These are phyloP conservation scores for Glyptemys insculpta DNA, from an alignment of 2,797 vertebrate species.

Conservation along the genomic window DNA sequence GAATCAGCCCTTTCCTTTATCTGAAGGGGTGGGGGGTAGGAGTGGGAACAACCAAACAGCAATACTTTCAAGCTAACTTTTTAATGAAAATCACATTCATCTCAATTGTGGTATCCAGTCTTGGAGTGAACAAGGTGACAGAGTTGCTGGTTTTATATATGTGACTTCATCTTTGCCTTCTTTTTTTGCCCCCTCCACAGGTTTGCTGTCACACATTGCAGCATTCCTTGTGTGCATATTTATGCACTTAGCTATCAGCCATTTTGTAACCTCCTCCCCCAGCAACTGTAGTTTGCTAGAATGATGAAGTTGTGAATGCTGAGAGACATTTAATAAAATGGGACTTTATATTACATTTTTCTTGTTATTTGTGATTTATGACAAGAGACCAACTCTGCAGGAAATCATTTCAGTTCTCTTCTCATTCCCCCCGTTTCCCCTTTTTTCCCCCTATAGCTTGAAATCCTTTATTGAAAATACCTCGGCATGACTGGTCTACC, in stretches of 20 bases:
- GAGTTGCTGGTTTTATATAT: background rate
- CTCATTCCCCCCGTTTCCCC: background rate
- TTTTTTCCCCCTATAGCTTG: constrained; percentile 21
- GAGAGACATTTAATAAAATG: constrained; percentile 62
- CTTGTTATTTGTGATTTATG: constrained; percentile 68
- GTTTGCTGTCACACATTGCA: background rate
- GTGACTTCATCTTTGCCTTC: background rate
- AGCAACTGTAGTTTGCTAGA: constrained; percentile 23
- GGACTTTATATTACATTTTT: constrained; percentile 62
- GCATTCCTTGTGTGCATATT: background rate
- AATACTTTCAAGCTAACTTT: background rate
- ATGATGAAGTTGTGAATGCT: constrained; percentile 65
- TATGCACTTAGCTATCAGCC: background rate
- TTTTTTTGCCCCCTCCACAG: background rate
- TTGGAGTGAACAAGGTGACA: background rate
- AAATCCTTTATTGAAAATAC: constrained; percentile 59
- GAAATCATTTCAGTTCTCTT: constrained; percentile 53
- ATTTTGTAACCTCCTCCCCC: background rate
- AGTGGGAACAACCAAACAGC: background rate
- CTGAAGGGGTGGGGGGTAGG: background rate
- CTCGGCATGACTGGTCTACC: constrained; percentile 22
- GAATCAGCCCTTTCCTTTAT: background rate
- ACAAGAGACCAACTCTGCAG: constrained; percentile 23
- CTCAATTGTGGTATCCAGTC: background rate
- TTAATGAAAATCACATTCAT: background rate